Evolutionary conservation across 1,140 invertebrate genomes (phyloP), one percentile per base, ranked within the genome.

Genomic region (Bombus superbus): DNA sequence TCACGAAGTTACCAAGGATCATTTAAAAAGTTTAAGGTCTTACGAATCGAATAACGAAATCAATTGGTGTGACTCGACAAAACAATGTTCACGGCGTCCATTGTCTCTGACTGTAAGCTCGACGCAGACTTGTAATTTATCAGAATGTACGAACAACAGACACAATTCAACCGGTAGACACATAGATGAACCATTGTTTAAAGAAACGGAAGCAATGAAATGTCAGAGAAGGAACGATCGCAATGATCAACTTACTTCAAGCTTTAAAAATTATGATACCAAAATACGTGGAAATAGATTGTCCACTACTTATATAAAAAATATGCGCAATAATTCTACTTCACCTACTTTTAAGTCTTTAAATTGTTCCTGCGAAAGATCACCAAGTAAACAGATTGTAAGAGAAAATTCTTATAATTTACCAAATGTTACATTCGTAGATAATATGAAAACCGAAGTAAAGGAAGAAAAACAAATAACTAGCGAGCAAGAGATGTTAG

Each of bases 401-500:
- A 32, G 4, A 5, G 75, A 84, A 40, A 28, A 35, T 35, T 42
- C 28, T 3, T 44, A 73, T 15, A 25, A 73, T 64, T 28, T 76
- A 47, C 66, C 69, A 28, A 85, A 81, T 0, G 72, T 80, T n/a
- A 72, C 72, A 78, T 75, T 69, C 32, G 28, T 15, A 9, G 22
- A 15, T 15, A 57, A 35, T n/a, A 6, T 15, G 25, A 53, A 11
- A 71, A 22, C 10, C 15, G 35, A 87, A 64, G 22, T 69, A 28
- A 72, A 28, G 22, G 71, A 88, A 53, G 59, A 79, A 9, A 4
- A 59, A 5, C 62, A 42, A 66, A 3, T 1, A 77, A 92, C 90
- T n/a, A 92, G 90, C 57, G 92, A 94, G 18, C 91, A 94, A 44
- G 94, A 95, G 53, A 88, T 91, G 35, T 87, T 92, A 32, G 93